phyloP scores from a whole-genome alignment of 2,113 vertebrate genomes.

The Macrotis lagotis region DNA sequence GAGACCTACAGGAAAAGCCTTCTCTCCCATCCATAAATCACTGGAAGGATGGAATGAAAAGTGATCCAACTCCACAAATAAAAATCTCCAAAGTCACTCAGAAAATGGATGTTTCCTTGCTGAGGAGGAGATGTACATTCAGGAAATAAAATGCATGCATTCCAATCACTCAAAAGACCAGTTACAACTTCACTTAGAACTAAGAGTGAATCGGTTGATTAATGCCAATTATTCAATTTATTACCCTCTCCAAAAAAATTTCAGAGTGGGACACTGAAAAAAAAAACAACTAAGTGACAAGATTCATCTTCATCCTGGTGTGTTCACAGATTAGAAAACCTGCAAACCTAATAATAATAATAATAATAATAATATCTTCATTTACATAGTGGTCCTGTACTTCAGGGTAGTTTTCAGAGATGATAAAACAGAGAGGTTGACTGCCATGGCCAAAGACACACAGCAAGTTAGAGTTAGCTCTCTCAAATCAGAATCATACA shows the following conservation, averaged over 20 bases:
- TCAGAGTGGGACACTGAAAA: background rate
- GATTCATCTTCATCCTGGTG: background rate
- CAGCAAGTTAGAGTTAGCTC: background rate
- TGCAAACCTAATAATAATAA: background rate
- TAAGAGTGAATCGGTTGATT: background rate
- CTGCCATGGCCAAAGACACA: constrained; percentile 40
- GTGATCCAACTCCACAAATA: constrained; percentile 78
- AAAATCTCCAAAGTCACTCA: constrained; percentile 71
- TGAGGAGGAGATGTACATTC: constrained; percentile 64
- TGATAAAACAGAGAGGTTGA: background rate
- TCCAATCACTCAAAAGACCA: constrained; percentile 39
- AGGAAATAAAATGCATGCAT: constrained; percentile 43
- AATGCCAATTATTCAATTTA: no score
- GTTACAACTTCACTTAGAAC: constrained; percentile 14
- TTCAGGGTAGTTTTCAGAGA: background rate
- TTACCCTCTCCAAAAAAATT: fast-evolving
- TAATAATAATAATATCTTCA: background rate
- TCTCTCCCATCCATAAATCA: constrained; percentile 73
- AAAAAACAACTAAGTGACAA: background rate
- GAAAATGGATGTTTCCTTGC: constrained; percentile 73
- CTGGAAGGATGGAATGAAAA: constrained; percentile 74
- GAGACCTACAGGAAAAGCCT: constrained; percentile 74
- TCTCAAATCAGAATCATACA: background rate
- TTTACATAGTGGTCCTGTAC: background rate
- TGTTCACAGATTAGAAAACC: background rate